A percentile compares a stretch with the other conserved stretches of the same genome.
Evolutionary conservation across 2,113 vertebrate genomes (phyloP).

Genomic region (Syrmaticus mikado): DNA sequence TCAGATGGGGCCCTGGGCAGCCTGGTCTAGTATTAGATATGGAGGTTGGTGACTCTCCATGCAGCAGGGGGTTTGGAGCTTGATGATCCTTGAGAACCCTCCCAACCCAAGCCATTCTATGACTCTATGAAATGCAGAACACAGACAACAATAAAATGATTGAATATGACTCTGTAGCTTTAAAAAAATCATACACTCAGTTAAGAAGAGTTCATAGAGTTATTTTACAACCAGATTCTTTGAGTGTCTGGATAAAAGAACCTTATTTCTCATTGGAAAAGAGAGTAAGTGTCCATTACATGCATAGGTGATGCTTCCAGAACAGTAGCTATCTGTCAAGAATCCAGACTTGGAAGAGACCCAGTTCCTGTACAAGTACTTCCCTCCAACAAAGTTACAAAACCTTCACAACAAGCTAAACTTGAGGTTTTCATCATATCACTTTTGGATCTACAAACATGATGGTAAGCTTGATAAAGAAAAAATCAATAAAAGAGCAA

Average conservation of each 20-base stretch:
- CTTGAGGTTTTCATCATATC: background rate
- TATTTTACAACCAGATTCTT: background rate
- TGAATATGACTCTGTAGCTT: background rate
- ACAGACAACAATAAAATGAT: background rate
- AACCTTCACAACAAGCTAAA: background rate
- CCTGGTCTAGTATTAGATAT: too few species aligned
- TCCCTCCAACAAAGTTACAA: background rate
- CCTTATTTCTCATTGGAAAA: background rate
- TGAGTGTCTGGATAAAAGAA: background rate
- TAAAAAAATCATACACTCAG: background rate
- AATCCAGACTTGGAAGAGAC: background rate
- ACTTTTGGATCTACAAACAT: background rate
- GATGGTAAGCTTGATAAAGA: background rate
- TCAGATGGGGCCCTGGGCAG: too few species aligned
- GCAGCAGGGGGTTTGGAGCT: too few species aligned
- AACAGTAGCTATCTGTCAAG: background rate
- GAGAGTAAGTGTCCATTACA: background rate
- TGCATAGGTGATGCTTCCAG: background rate
- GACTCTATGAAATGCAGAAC: background rate
- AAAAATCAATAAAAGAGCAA: background rate
- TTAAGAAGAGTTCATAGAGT: background rate
- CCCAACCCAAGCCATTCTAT: too few species aligned
- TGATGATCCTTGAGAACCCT: too few species aligned
- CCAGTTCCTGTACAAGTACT: background rate
- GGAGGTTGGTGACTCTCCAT: too few species aligned